Evolutionary conservation across 1,140 invertebrate genomes (phyloP).

Genomic region (Bombus pyrosoma): DNA sequence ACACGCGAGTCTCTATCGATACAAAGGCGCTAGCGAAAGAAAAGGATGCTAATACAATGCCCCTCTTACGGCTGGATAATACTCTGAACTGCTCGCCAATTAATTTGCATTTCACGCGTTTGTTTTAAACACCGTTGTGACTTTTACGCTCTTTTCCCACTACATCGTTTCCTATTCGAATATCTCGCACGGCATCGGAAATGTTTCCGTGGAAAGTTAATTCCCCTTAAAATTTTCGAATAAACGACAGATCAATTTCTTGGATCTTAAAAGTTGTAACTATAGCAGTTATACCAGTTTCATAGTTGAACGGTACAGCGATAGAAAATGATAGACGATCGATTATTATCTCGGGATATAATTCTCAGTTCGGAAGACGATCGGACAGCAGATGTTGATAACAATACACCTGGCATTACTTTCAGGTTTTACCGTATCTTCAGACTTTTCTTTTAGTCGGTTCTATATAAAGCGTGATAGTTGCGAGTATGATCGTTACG

Average conservation of each 20-base stretch:
- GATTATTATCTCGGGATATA: not conserved
- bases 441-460: conserved; percentile 25
- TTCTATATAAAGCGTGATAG: not conserved
- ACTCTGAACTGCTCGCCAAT: conserved; percentile 20
- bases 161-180: not conserved
- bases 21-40: not conserved
- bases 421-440: conserved; percentile 3
- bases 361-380: not conserved
- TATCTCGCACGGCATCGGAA: not conserved
- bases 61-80: not conserved
- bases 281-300: not conserved
- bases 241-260: not conserved
- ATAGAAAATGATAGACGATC: not conserved
- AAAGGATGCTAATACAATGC: conserved; percentile 18
- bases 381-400: not conserved
- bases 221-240: not conserved
- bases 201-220: not conserved
- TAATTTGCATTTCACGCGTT: conserved; percentile 32
- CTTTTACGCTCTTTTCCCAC: not conserved
- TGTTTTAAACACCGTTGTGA: not conserved
- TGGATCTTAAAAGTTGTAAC: too few species aligned
- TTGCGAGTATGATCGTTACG: not conserved
- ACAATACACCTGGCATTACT: conserved; percentile 20
- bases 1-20: conserved; percentile 7
- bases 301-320: not conserved